Evolutionary conservation across 2,113 vertebrate species (phyloP).

Genomic region (Syngnathus scovelli): DNA sequence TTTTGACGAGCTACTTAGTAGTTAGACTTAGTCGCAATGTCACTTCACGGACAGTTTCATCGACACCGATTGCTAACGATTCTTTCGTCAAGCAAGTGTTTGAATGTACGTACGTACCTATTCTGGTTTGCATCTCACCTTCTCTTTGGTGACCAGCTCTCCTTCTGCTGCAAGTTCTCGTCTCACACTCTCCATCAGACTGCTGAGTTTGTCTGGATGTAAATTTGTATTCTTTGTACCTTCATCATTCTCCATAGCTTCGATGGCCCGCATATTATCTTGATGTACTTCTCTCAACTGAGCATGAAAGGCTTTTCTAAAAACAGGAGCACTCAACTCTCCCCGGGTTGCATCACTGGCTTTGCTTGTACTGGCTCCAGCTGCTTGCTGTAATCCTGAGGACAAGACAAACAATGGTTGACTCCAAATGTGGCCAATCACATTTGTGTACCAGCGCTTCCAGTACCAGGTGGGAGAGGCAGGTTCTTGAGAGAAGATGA

Average conservation of each 20-base stretch:
- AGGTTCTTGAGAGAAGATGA: background rate
- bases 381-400: conserved; percentile 8
- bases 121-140: conserved; percentile 43
- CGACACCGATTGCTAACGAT: too few species aligned
- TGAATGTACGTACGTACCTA: too few species aligned
- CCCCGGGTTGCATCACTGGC: background rate
- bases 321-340: conserved; percentile 4
- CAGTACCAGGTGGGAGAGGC: background rate
- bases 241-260: conserved; percentile 41
- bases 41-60: too few species aligned
- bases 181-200: conserved; percentile 57
- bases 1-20: too few species aligned
- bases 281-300: conserved; percentile 64
- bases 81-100: too few species aligned
- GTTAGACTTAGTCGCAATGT: too few species aligned
- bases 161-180: conserved; percentile 63
- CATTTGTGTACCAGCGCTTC: conserved; percentile 32
- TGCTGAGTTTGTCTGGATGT: conserved; percentile 40
- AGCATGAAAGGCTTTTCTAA: conserved; percentile 48
- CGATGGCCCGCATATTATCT: conserved; percentile 53
- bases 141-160: conserved; percentile 66
- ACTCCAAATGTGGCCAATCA: too few species aligned
- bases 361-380: conserved; percentile 20
- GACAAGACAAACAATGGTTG: background rate
- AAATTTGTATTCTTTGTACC: conserved; percentile 12